Percentiles rank a stretch among this genome's conserved stretches.
Conservation (phyloP, 1,140 invertebrate genomes). For the Dendroctonus valens region DNA sequence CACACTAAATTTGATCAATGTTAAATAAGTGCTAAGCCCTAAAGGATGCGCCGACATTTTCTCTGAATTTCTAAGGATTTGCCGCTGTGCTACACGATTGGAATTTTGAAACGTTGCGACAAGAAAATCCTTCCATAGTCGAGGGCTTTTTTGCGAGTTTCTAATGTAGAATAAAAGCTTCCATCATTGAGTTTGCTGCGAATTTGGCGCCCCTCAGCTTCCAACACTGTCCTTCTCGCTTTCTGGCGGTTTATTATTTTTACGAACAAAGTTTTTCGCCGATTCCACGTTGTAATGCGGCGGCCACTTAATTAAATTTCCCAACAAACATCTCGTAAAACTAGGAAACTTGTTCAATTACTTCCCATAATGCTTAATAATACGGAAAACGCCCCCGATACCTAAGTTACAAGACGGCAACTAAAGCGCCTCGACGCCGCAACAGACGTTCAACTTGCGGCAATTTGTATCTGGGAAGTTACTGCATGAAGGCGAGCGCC, state of each 20-base stretch:
- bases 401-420: slow-evolving; percentile 19
- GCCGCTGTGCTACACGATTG: no score
- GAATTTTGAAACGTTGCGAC: no score
- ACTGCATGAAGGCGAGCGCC: background rate
- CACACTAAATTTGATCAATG: slow-evolving; percentile 29
- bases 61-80: no score
- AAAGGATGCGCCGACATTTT: background rate
- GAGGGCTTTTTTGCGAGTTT: no score
- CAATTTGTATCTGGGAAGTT: slow-evolving; percentile 20
- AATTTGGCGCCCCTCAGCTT: no score
- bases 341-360: slow-evolving; percentile 28
- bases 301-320: slow-evolving; percentile 26
- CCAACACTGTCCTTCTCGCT: background rate
- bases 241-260: slow-evolving; percentile 1
- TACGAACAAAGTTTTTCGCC: slow-evolving; percentile 4
- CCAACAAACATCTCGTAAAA: slow-evolving; percentile 20
- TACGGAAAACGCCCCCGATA: slow-evolving; percentile 21
- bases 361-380: slow-evolving; percentile 26
- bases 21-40: slow-evolving; percentile 11
- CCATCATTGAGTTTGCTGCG: no score
- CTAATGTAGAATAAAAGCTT: no score
- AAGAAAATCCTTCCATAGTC: no score
- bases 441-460: slow-evolving; percentile 21
- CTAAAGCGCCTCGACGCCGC: slow-evolving; percentile 11
- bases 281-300: background rate